Evolutionary conservation across 2,113 vertebrate genomes (phyloP).

Genomic region (Martes martes): DNA sequence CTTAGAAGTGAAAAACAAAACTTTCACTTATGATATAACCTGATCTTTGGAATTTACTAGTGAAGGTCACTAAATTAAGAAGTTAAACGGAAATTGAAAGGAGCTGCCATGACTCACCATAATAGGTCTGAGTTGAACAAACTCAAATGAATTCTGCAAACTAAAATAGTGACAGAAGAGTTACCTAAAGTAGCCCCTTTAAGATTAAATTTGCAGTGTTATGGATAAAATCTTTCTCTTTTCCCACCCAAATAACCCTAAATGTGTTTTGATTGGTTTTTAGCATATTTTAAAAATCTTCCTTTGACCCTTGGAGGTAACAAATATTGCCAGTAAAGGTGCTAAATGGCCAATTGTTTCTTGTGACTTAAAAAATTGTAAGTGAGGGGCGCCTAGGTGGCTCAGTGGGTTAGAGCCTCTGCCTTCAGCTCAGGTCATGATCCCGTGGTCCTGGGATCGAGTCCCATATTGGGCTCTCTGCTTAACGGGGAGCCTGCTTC

Average conservation of each 20-base stretch:
- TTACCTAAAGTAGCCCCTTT: neutral
- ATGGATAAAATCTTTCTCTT: neutral
- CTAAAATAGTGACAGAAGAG: neutral
- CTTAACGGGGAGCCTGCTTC: no score
- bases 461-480: no score
- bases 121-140: constrained; percentile 35
- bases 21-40: neutral
- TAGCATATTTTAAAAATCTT: constrained; percentile 21
- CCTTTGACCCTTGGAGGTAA: neutral
- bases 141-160: constrained; percentile 17
- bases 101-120: neutral
- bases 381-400: no score
- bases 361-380: neutral
- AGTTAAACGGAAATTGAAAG: constrained; percentile 4
- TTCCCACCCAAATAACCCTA: neutral
- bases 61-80: constrained; percentile 7
- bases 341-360: neutral
- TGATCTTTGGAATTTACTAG: neutral
- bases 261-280: neutral
- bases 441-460: no score
- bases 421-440: no score
- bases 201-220: neutral
- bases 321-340: neutral
- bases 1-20: constrained; percentile 5
- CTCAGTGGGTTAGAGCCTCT: no score